These are phyloP conservation scores for Patagioenas fasciata DNA, from an alignment of 2,113 vertebrate species.

Conservation along the genomic window DNA sequence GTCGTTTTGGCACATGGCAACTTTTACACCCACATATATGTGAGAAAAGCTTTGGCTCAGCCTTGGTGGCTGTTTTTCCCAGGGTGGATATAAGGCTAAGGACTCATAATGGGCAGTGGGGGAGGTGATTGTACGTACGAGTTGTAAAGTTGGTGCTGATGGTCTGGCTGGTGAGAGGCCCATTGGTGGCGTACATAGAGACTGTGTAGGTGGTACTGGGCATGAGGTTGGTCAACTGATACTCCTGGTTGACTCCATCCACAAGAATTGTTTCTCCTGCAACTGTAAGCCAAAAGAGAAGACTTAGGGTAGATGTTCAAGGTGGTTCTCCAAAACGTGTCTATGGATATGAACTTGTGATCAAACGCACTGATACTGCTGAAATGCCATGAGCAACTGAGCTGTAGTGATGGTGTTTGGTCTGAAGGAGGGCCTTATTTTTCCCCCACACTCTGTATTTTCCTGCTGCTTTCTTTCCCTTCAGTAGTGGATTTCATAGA, in stretches of 20 bases:
- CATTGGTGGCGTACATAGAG: conserved; percentile 88
- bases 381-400: background rate
- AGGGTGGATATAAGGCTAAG: background rate
- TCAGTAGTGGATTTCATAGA: background rate
- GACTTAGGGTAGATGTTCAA: background rate
- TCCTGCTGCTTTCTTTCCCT: background rate
- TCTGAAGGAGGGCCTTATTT: background rate
- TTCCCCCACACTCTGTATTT: background rate
- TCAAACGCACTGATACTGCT: background rate
- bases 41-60: background rate
- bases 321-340: background rate
- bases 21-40: rapidly evolving
- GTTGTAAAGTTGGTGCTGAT: conserved; percentile 91
- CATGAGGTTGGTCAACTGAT: conserved; percentile 86
- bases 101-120: rapidly evolving
- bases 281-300: conserved; percentile 70
- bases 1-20: background rate
- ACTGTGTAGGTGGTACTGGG: conserved; percentile 89
- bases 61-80: background rate
- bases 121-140: conserved; percentile 77
- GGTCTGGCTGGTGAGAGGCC: conserved; percentile 88
- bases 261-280: conserved; percentile 91
- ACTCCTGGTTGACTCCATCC: conserved; percentile 86
- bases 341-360: background rate
- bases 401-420: background rate